Conservation (phyloP, 2,113 vertebrate genomes). For the Pyxicephalus adspersus region DNA sequence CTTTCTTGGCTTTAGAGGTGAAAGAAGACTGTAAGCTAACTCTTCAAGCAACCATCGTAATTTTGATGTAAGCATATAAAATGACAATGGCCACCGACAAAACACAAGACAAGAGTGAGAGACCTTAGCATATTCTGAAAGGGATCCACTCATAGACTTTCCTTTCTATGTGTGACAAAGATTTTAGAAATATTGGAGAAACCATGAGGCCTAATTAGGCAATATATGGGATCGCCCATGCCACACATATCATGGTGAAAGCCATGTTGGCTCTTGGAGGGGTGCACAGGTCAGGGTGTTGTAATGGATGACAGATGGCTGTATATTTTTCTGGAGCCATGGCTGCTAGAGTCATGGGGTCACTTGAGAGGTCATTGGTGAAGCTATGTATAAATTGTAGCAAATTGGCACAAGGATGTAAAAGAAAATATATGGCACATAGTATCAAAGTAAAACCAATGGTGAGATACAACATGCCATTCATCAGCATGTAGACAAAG, state of each 20-base stretch:
- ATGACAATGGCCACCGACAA: not conserved
- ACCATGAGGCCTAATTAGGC: not conserved
- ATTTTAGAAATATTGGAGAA: not conserved
- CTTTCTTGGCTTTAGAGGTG: constrained; percentile 18
- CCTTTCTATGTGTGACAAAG: not conserved
- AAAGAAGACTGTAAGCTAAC: not conserved
- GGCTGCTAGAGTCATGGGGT: constrained; percentile 17
- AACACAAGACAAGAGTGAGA: not conserved
- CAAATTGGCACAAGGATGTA: not conserved
- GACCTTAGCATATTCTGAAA: not conserved
- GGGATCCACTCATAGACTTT: not conserved
- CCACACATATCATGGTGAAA: not conserved
- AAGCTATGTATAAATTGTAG: not conserved
- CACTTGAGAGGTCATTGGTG: not conserved
- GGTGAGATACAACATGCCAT: not conserved
- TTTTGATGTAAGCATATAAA: constrained; percentile 8
- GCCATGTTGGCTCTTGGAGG: not conserved
- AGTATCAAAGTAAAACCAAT: not conserved
- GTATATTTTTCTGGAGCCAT: constrained; percentile 35
- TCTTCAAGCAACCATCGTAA: constrained; percentile 6
- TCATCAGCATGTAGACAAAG: constrained; percentile 27
- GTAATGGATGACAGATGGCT: constrained; percentile 34
- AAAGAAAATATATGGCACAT: not conserved
- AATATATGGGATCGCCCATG: not conserved
- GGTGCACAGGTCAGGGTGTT: not conserved